Conservation (phyloP, 2,888 invertebrate genomes). For the Resseliella maxima region DNA sequence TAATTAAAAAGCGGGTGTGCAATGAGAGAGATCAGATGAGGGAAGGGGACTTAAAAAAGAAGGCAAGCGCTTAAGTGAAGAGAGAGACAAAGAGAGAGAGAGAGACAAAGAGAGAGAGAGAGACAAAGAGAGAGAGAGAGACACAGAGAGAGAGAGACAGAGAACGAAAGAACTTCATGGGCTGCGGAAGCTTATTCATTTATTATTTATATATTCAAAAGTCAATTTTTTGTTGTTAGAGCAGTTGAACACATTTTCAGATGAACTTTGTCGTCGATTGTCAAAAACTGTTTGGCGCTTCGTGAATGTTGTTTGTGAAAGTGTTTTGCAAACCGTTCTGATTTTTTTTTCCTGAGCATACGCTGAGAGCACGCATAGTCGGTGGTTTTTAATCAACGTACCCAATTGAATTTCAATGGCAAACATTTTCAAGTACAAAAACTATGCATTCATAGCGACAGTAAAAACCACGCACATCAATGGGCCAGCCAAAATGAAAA, state of each 20-base stretch:
- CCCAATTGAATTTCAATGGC: slow-evolving; percentile 27
- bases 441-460: neutral
- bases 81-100: too few species aligned
- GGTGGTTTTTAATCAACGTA: slow-evolving; percentile 12
- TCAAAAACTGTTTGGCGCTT: slow-evolving; percentile 29
- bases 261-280: slow-evolving; percentile 7
- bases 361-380: neutral
- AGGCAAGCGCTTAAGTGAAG: too few species aligned
- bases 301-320: neutral
- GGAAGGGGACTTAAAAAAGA: too few species aligned
- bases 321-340: neutral
- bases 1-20: slow-evolving; percentile 25
- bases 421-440: slow-evolving; percentile 32
- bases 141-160: neutral
- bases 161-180: too few species aligned
- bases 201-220: slow-evolving; percentile 27
- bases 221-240: neutral
- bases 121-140: neutral
- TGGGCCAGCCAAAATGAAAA: too few species aligned
- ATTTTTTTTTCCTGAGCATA: neutral
- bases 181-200: neutral
- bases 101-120: neutral
- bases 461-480: too few species aligned
- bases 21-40: too few species aligned
- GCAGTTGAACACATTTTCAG: neutral